Percentiles rank a stretch among this genome's conserved stretches.
phyloP scores from a whole-genome alignment of 2,888 invertebrate species.

The Heteropelma amictum region DNA sequence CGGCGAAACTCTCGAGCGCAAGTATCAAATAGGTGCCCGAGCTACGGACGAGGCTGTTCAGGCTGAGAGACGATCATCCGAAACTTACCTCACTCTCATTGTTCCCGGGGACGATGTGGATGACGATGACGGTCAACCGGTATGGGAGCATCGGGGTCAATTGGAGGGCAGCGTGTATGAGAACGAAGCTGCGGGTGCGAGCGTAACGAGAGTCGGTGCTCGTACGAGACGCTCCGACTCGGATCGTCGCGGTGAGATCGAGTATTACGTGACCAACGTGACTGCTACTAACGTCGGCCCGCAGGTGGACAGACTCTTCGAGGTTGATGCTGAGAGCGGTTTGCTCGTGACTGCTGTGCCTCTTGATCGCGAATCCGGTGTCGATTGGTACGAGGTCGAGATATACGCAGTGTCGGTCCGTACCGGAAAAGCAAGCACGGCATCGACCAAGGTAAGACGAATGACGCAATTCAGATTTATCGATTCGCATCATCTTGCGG shows the following conservation, averaged over 20 bases:
- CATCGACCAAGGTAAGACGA: slow-evolving; percentile 90
- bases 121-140: slow-evolving; percentile 70
- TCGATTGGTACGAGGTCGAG: slow-evolving; percentile 90
- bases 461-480: too few relatives aligned
- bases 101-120: slow-evolving; percentile 83
- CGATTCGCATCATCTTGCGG: neutral
- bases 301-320: slow-evolving; percentile 93
- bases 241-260: slow-evolving; percentile 77
- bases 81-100: slow-evolving; percentile 91
- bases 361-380: slow-evolving; percentile 90
- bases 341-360: slow-evolving; percentile 91
- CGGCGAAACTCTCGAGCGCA: slow-evolving; percentile 82
- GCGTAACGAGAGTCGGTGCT: slow-evolving; percentile 89
- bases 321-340: slow-evolving; percentile 93
- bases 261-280: slow-evolving; percentile 93
- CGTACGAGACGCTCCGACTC: slow-evolving; percentile 73
- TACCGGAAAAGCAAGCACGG: slow-evolving; percentile 83
- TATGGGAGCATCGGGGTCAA: slow-evolving; percentile 79
- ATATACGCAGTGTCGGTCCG: slow-evolving; percentile 90
- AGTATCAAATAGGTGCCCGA: slow-evolving; percentile 89
- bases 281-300: slow-evolving; percentile 83
- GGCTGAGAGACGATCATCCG: slow-evolving; percentile 91
- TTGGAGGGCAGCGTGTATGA: slow-evolving; percentile 91
- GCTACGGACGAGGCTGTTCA: slow-evolving; percentile 96
- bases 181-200: slow-evolving; percentile 92